Base-by-base conservation (phyloP, 2,797 vertebrate species). In the Eurystomus glaucurus region DNA sequence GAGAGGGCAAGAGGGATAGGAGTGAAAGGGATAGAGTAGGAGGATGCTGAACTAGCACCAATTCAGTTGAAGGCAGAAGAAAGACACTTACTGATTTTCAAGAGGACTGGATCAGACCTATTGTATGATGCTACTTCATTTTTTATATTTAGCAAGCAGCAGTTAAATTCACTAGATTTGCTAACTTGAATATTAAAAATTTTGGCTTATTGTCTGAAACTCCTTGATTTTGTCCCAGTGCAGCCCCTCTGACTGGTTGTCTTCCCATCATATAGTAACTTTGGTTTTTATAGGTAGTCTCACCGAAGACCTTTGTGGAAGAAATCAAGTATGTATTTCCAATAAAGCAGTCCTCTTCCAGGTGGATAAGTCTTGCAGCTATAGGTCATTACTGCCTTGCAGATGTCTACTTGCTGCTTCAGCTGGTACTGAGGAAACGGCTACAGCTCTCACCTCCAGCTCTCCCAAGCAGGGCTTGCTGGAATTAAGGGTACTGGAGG, bases 401-500 rank as follows among this genome's bases (percentile, higher is more conserved):
- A 85, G 8, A 13, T 25, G 1, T 28, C 45, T 48, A 7, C n/a
- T 45, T 79, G n/a, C 22, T 57, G 12, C 29, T 69, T 14, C 37
- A 43, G 9, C 7, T 65, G 14, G 2, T 43, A 31, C 21, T 55
- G 64, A 70, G 14, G 14, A 60, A 84, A 41, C 8, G 14, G 11
- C 15, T 72, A 23, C 15, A 23, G 3, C 14, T 76, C 7, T n/a
- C 29, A 25, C 0, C 3, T 45, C 2, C 12, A 28, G 2, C 15
- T 62, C 13, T 66, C 8, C 8, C 26, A 74, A 26, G 9, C 5
- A 3, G 3, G 18, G 31, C 16, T 66, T 60, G 6, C 2, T 85
- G 43, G 5, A 19, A 65, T 1, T 83, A 9, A 70, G 11, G 6
- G 6, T 35, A 52, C 3, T 0, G 0, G 21, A 37, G 4, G 1